phyloP scores from a whole-genome alignment of 2,888 invertebrate genomes.

The Dasypogon diadema region DNA sequence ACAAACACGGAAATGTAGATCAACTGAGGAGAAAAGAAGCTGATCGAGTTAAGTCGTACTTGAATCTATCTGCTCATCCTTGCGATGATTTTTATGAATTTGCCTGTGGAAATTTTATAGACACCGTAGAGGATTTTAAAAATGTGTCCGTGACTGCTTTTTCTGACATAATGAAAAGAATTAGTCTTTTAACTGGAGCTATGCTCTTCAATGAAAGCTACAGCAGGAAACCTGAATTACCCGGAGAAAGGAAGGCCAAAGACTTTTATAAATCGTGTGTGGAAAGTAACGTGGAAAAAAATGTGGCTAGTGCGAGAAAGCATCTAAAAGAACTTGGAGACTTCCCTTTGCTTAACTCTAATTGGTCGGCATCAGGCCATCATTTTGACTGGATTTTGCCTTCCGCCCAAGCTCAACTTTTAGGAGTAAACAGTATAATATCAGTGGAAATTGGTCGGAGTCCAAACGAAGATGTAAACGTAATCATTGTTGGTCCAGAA shows the following conservation, averaged over 20 bases:
- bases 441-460: neutral
- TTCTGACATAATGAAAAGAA: neutral
- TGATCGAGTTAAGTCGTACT: constrained; percentile 12
- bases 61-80: neutral
- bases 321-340: neutral
- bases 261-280: constrained; percentile 9
- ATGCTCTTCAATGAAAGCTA: neutral
- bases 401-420: constrained; percentile 1
- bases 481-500: neutral
- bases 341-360: constrained; percentile 14
- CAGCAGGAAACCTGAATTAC: neutral
- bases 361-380: neutral
- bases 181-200: neutral
- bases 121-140: constrained; percentile 5
- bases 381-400: constrained; percentile 2
- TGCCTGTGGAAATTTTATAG: constrained; percentile 31
- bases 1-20: neutral
- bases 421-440: constrained; percentile 10
- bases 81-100: constrained; percentile 29
- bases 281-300: neutral
- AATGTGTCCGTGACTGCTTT: constrained; percentile 11
- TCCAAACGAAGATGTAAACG: constrained; percentile 1
- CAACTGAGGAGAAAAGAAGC: constrained; percentile 3
- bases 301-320: neutral
- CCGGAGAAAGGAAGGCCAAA: neutral